Base-by-base conservation (phyloP, 2,888 invertebrate species). In the Drosophila meridionalis region DNA sequence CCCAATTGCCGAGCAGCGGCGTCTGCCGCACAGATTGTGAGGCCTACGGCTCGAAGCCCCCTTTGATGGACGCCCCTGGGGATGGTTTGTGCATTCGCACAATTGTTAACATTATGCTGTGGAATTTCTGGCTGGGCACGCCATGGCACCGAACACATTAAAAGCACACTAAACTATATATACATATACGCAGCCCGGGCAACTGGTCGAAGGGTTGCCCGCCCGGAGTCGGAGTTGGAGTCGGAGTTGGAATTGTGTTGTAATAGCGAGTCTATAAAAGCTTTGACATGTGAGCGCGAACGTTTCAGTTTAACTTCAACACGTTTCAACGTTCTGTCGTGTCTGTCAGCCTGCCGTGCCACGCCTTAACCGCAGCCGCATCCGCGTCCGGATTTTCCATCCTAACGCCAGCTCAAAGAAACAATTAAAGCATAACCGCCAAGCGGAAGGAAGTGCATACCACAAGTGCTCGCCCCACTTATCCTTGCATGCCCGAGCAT, bases 141-240 rank as follows among this genome's bases (percentile, higher is more conserved):
- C 69, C 87, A 90, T 92, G 92, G 92, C 90, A 92, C 92, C 90
- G 87, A 92, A 92, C 78, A 87, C 89, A 92, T 92, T 92, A 92
- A 87, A 87, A 87, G 76, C 81, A 73, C 79, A 87, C 75, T 89
- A 87, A 87, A 85, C 87, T 83, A 83, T 61, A 83, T 61, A 84
- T 73, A 66, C 42, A 45, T 53, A 64, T 12, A 42, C 56, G 58
- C 34, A 55, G 20, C 47, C 52, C 43, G 38, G 28, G 55, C 38
- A 28, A 76, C 64, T 60, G 61, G 45, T 76, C 53, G 52, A 52
- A 20, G 36, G 52, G 53, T 52, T 65, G 57, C 28, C 30, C 61
- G 42, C 55, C 68, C 36, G 3, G 0, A 9, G 9, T 11, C 11
- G 36, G 14, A 40, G 40, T 40, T 14, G 40, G 40, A 62, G 66